A percentile compares a stretch with the other conserved stretches of the same genome.
Conservation (phyloP, 1,140 invertebrate species). For the Drosophila erecta region DNA sequence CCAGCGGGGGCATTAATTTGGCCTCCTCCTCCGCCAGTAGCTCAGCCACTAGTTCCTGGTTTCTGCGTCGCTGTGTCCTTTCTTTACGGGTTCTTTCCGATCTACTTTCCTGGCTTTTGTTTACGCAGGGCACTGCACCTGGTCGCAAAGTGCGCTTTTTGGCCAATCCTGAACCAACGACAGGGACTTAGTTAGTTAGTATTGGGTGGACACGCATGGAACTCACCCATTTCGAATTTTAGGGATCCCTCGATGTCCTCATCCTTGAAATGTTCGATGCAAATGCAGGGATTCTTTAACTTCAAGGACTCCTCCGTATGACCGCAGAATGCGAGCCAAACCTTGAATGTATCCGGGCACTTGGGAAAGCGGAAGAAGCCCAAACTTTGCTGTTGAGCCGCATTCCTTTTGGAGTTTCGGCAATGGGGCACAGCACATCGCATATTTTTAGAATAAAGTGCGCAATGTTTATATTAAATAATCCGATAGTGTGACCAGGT, state of each 20-base stretch:
- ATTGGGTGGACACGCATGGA: too few relatives aligned
- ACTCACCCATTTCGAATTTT: conserved; percentile 66
- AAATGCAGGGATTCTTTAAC: conserved; percentile 53
- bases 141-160: conserved; percentile 34
- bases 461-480: conserved; percentile 13
- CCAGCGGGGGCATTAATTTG: neutral
- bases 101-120: conserved; percentile 19
- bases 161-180: conserved; percentile 19
- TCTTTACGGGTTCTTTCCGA: conserved; percentile 13
- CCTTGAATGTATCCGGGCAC: conserved; percentile 24
- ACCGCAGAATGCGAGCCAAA: conserved; percentile 35
- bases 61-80: conserved; percentile 13
- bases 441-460: conserved; percentile 19
- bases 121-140: conserved; percentile 38
- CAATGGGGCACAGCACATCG: conserved; percentile 56
- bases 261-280: conserved; percentile 63
- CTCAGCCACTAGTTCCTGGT: conserved; percentile 34
- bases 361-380: conserved; percentile 68
- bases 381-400: conserved; percentile 10
- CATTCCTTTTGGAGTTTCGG: conserved; percentile 24
- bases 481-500: neutral
- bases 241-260: conserved; percentile 64
- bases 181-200: neutral
- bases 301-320: conserved; percentile 11
- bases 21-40: conserved; percentile 24